A percentile compares a stretch with the other conserved stretches of the same genome.
Evolutionary conservation across 2,113 vertebrate genomes (phyloP).

Genomic region (Tachuris rubrigastra): DNA sequence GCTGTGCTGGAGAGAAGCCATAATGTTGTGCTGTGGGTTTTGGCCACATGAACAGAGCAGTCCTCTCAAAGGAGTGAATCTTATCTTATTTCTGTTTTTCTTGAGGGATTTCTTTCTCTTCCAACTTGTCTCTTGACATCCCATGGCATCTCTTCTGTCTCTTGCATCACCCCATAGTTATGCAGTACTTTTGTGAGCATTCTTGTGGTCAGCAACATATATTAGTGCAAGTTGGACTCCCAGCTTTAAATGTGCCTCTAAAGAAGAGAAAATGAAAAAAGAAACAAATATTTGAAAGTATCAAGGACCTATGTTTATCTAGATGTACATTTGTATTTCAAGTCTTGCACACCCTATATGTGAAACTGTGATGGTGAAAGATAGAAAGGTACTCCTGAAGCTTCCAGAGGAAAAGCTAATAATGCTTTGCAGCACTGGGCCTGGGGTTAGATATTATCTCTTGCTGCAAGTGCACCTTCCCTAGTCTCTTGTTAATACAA

Average conservation of each 20-base stretch:
- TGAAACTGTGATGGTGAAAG: neutral
- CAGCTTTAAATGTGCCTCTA: neutral
- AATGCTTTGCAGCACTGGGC: neutral
- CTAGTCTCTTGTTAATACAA: neutral
- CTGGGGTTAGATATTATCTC: neutral
- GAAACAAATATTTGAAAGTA: neutral
- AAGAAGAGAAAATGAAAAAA: neutral
- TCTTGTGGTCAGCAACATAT: neutral
- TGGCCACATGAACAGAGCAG: neutral
- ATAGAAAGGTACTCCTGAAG: neutral
- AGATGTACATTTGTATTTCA: rapidly evolving
- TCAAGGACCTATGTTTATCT: rapidly evolving
- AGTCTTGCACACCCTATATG: rapidly evolving
- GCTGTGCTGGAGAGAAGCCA: neutral
- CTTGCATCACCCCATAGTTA: neutral
- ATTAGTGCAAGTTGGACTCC: neutral
- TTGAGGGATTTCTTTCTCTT: neutral
- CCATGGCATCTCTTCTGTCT: neutral
- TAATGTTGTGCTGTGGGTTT: neutral
- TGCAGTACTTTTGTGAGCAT: neutral
- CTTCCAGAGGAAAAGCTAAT: neutral
- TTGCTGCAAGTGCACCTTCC: neutral
- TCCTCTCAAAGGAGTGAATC: neutral
- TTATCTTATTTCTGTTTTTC: neutral
- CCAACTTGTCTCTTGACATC: neutral